Evolutionary conservation across 2,113 vertebrate species (phyloP).

Genomic region (Ptilorrhoa leucosticta): DNA sequence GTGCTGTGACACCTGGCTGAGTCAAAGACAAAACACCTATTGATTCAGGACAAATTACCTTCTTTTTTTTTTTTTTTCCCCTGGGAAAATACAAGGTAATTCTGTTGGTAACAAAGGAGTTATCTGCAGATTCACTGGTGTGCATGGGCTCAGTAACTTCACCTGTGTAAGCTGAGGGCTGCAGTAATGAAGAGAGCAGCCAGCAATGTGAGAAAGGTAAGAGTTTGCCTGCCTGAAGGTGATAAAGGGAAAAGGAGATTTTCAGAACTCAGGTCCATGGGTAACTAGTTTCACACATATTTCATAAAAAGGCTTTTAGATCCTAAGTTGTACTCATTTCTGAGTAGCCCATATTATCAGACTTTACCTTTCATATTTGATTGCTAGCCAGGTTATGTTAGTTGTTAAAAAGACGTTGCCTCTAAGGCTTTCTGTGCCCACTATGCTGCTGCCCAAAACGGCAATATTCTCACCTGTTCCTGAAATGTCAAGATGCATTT

Average conservation of each 20-base stretch:
- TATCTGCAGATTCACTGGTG: background rate
- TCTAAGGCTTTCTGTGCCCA: background rate
- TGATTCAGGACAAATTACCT: background rate
- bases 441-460: background rate
- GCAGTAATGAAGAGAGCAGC: background rate
- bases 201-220: background rate
- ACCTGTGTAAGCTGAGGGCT: background rate
- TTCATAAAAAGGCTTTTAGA: background rate
- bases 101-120: background rate
- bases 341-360: background rate
- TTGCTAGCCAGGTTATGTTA: background rate
- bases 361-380: background rate
- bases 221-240: background rate
- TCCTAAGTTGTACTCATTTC: background rate
- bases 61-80: accelerated
- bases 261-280: background rate
- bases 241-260: background rate
- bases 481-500: background rate
- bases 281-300: background rate
- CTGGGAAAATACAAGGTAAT: background rate
- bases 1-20: background rate
- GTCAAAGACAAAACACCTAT: background rate
- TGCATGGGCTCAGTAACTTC: background rate
- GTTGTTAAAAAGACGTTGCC: background rate
- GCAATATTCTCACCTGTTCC: background rate